phyloP scores from a whole-genome alignment of 1,140 invertebrate genomes.

The Drosophila tsacasi region DNA sequence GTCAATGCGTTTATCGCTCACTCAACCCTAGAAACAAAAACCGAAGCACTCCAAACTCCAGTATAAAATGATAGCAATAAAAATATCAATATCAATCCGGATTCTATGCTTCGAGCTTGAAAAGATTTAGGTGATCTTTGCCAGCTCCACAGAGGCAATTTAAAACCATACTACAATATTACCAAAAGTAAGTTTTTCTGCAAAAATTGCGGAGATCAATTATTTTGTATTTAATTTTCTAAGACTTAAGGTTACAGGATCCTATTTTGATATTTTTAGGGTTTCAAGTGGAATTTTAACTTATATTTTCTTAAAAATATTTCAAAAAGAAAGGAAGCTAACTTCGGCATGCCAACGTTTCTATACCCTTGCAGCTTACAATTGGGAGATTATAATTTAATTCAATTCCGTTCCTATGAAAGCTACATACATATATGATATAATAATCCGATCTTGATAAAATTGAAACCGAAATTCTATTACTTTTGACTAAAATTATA shows the following conservation, averaged over 20 bases:
- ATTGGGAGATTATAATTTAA: no score
- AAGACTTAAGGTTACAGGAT: neutral
- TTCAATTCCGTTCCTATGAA: no score
- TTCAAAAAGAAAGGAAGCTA: no score
- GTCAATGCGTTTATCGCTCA: conserved; percentile 54
- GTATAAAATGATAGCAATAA: conserved; percentile 4
- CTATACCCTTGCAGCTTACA: no score
- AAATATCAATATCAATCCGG: conserved; percentile 15
- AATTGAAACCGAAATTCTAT: no score
- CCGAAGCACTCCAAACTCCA: neutral
- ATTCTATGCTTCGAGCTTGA: neutral
- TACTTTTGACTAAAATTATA: no score
- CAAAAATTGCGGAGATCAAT: no score
- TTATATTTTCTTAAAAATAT: no score
- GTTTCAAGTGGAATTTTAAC: no score
- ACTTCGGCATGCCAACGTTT: no score
- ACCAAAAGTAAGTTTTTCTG: neutral
- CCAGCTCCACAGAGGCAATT: rapidly evolving
- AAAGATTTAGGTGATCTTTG: neutral
- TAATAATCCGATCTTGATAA: no score
- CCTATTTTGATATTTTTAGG: neutral
- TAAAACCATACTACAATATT: neutral
- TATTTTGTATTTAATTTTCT: neutral
- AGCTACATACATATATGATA: no score
- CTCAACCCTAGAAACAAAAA: conserved; percentile 26